phyloP scores from a whole-genome alignment of 2,888 invertebrate genomes.

The Crepidodera aurea region DNA sequence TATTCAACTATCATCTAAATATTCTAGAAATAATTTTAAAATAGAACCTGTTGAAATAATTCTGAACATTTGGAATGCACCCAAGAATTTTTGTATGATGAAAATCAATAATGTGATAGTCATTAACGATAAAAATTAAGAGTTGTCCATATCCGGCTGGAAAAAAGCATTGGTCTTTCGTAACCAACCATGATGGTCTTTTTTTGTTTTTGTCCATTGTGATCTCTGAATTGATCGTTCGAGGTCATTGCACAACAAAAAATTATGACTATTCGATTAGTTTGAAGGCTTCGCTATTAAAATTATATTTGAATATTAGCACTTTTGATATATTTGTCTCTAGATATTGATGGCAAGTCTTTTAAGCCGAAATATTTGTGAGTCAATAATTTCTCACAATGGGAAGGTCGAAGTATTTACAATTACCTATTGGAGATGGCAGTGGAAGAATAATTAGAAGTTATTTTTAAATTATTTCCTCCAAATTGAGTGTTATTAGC shows the following conservation, averaged over 20 bases:
- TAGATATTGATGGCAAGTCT: not conserved
- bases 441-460: not conserved
- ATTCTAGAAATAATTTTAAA: not conserved
- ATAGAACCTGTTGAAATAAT: not conserved
- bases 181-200: not conserved
- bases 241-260: not conserved
- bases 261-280: not conserved
- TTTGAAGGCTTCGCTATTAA: not conserved
- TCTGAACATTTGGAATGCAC: not conserved
- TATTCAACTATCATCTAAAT: not conserved
- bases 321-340: not conserved
- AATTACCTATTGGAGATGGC: not conserved
- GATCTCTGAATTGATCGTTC: not conserved
- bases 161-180: not conserved
- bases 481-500: slow-evolving; percentile 1
- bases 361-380: not conserved
- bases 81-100: not conserved
- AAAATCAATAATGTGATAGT: not conserved
- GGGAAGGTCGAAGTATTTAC: not conserved
- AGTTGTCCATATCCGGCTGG: not conserved
- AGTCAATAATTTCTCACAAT: not conserved
- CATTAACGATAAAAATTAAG: not conserved
- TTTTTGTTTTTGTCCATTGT: not conserved
- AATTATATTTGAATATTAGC: not conserved
- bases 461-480: not conserved